phyloP scores from a whole-genome alignment of 92 coral and sea anemone species.

The Palythoa heliodiscus region DNA sequence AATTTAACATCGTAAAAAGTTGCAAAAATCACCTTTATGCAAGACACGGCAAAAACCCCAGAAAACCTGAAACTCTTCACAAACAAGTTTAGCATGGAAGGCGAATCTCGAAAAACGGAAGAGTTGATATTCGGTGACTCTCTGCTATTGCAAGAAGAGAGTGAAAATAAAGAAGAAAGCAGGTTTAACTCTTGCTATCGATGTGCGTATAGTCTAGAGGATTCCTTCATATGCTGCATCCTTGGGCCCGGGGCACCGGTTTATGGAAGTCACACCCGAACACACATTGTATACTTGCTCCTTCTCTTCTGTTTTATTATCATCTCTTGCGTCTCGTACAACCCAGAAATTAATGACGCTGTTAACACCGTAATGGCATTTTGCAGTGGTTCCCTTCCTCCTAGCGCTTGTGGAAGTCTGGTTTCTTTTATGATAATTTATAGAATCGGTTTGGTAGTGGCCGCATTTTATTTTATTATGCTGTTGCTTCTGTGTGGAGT shows the following conservation, averaged over 20 bases:
- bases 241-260: constrained; percentile 60
- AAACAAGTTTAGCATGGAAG: background rate
- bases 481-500: constrained; percentile 43
- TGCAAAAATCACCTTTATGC: background rate
- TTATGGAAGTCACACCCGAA: constrained; percentile 47
- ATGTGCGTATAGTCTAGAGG: constrained; percentile 17
- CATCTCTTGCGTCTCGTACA: constrained; percentile 21
- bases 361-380: background rate
- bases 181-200: constrained; percentile 13
- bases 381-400: constrained; percentile 17
- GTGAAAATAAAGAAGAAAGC: background rate
- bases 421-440: constrained; percentile 52
- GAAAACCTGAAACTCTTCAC: background rate
- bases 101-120: background rate
- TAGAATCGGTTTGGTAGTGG: constrained; percentile 54
- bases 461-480: constrained; percentile 63
- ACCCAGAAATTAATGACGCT: constrained; percentile 17
- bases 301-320: constrained; percentile 36
- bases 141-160: background rate
- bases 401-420: background rate
- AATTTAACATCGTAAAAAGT: background rate
- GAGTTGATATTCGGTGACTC: background rate
- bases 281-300: constrained; percentile 58
- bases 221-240: constrained; percentile 49
- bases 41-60: constrained; percentile 6